Evolutionary conservation across 2,797 vertebrate species (phyloP), one percentile per base, ranked within the genome.

Genomic region (Cyprinodon diabolis): DNA sequence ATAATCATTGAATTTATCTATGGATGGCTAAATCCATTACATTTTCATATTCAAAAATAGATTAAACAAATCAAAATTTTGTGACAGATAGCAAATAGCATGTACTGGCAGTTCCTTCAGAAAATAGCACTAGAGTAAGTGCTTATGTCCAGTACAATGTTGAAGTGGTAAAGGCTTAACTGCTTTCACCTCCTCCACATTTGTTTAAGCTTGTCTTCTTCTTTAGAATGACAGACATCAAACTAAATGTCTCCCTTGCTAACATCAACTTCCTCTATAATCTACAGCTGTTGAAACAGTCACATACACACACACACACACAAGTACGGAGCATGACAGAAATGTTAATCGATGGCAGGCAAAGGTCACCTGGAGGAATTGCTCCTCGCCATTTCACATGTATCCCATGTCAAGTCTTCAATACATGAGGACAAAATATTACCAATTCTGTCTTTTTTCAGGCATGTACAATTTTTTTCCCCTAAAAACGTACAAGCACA

Each of bases 291-390:
- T 69, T 23, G 14, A 14, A 6, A 81, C 67, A 68, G 66, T 63
- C 69, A 72, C 68, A 63, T 52, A 51, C 73, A 66, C 37, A 48
- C 68, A 75, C 65, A 77, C 74, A 56, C 25, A 30, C 25, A 30
- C 25, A 30, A 54, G 70, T 21, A 75, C 77, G 49, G 25, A 66
- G 49, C 68, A 75, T 69, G 73, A 85, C 76, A 75, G 72, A 80
- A 75, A 80, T 47, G 79, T 56, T 91, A 90, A 92, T 86, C 74
- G 79, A 87, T 85, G 84, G 83, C 89, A 93, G 90, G 6, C 72
- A 60, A 30, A 68, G 79, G 68, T 82, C 57, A 4, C 19, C 76
- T 72, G 86, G 78, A 71, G 68, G 47, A 77, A 47, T 70, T 62
- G 60, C 57, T 72, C 72, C 73, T 11, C 30, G 15, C 48, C 66